A percentile compares a stretch with the other conserved stretches of the same genome.
Conservation (phyloP, 2,888 invertebrate species). For the Smittia aterrima region DNA sequence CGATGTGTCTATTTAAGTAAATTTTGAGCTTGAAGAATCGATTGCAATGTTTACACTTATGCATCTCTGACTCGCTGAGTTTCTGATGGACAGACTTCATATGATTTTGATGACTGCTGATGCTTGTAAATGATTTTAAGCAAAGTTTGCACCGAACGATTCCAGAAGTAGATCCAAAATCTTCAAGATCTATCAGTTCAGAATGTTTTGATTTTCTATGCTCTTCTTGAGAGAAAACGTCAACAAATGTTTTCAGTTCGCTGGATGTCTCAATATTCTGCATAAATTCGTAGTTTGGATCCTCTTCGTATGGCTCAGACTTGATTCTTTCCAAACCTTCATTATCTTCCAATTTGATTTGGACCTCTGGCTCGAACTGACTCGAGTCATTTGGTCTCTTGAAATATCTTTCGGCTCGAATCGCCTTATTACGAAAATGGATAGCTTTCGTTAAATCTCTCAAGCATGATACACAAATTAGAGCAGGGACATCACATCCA, state of each 20-base stretch:
- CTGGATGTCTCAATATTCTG: not conserved
- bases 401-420: not conserved
- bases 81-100: conserved; percentile 6
- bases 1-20: conserved; percentile 13
- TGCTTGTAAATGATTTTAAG: conserved; percentile 1
- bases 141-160: not conserved
- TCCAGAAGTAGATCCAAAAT: not conserved
- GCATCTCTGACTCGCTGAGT: not conserved
- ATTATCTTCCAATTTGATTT: not conserved
- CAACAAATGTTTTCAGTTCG: not conserved
- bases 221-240: not conserved
- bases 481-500: not conserved
- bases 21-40: conserved; percentile 14
- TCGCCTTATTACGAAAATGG: not conserved
- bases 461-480: not conserved
- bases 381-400: not conserved
- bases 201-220: not conserved
- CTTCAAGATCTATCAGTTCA: not conserved
- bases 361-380: not conserved
- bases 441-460: not conserved
- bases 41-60: conserved; percentile 18
- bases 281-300: conserved; percentile 4
- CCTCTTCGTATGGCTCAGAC: not conserved
- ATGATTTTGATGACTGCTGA: conserved; percentile 6
- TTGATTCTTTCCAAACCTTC: not conserved